Evolutionary conservation across 2,888 invertebrate species (phyloP).

Genomic region (Eilema griseolum): DNA sequence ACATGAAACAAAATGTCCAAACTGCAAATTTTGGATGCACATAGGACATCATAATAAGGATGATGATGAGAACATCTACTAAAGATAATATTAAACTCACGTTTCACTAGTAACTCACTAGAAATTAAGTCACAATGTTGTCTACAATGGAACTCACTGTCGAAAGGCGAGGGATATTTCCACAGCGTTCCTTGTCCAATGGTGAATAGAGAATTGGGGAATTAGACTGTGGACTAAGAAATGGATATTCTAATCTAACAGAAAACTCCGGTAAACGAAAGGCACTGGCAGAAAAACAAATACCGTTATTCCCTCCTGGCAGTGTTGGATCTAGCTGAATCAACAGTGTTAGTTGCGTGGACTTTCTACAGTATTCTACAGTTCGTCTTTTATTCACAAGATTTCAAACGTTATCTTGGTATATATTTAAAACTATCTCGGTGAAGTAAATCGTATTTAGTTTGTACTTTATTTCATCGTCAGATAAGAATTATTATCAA

Average conservation of each 20-base stretch:
- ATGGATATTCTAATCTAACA: not conserved
- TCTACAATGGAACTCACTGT: not conserved
- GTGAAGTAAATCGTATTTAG: too few species aligned
- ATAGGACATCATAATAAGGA: too few species aligned
- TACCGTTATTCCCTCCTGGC: not conserved
- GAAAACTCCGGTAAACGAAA: not conserved
- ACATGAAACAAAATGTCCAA: too few species aligned
- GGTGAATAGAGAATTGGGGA: not conserved
- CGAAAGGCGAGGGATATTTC: not conserved
- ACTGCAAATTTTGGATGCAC: too few species aligned
- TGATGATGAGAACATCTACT: too few species aligned
- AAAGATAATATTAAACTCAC: too few species aligned
- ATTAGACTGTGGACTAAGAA: not conserved
- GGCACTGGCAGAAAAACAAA: not conserved
- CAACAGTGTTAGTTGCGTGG: not conserved
- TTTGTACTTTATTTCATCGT: too few species aligned
- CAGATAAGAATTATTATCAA: too few species aligned
- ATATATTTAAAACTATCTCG: not conserved
- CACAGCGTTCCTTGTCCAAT: not conserved
- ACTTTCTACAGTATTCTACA: not conserved
- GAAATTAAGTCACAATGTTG: not conserved
- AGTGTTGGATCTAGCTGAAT: not conserved
- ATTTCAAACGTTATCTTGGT: not conserved
- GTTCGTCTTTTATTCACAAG: not conserved
- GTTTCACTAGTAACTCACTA: not conserved